phyloP scores from a whole-genome alignment of 1,140 invertebrate species.

The Agraylea sexmaculata region DNA sequence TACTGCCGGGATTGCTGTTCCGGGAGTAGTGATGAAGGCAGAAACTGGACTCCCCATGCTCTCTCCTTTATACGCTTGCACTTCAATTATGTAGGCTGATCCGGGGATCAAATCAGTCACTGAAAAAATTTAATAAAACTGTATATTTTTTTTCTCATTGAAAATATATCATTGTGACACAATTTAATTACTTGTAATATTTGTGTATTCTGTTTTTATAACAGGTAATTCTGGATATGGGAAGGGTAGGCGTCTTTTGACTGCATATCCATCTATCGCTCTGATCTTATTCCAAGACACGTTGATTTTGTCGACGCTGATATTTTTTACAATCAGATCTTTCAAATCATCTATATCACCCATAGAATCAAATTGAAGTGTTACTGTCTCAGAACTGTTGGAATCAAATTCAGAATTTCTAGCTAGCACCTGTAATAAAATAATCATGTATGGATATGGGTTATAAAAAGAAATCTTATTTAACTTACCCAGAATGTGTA shows the following conservation, averaged over 20 bases:
- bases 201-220: constrained; percentile 28
- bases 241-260: constrained; percentile 36
- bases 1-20: constrained; percentile 40
- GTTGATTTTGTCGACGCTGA: constrained; percentile 39
- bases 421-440: constrained; percentile 46
- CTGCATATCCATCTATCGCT: constrained; percentile 49
- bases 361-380: constrained; percentile 46
- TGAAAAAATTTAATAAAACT: constrained; percentile 23
- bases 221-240: constrained; percentile 40
- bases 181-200: constrained; percentile 38
- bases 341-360: constrained; percentile 49
- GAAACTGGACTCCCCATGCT: constrained; percentile 43
- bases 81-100: constrained; percentile 45
- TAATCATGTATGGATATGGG: not conserved
- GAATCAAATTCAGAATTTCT: constrained; percentile 49
- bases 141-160: constrained; percentile 5
- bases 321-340: constrained; percentile 38
- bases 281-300: constrained; percentile 49
- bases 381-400: constrained; percentile 41
- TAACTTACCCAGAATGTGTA: constrained; percentile 64
- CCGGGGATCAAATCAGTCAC: constrained; percentile 40
- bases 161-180: constrained; percentile 5
- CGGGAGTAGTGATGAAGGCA: constrained; percentile 42
- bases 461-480: not conserved
- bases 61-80: constrained; percentile 47